Evolutionary conservation across 2,888 invertebrate genomes (phyloP).

Genomic region (Sesamia inferens): DNA sequence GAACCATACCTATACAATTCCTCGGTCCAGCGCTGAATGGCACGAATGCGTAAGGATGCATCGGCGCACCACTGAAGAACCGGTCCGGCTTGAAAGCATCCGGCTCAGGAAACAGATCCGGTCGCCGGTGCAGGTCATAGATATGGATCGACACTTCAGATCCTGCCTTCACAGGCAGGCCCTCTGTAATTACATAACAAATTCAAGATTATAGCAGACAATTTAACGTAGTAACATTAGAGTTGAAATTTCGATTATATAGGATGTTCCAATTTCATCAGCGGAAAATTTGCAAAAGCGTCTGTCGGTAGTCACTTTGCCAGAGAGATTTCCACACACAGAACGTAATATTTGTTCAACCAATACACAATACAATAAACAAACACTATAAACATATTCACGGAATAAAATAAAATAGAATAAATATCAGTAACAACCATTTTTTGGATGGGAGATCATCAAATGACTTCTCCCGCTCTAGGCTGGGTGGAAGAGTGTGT

Average conservation of each 20-base stretch:
- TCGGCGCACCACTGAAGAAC: slow-evolving; percentile 87
- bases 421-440: too few relatives aligned
- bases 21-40: slow-evolving; percentile 92
- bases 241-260: not conserved
- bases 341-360: too few relatives aligned
- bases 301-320: not conserved
- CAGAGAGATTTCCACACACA: too few relatives aligned
- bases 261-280: not conserved
- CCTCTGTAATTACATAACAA: slow-evolving; percentile 72
- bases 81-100: slow-evolving; percentile 91
- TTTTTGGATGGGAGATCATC: too few relatives aligned
- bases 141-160: slow-evolving; percentile 88
- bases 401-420: not conserved
- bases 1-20: slow-evolving; percentile 91
- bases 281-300: not conserved
- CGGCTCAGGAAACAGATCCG: slow-evolving; percentile 91
- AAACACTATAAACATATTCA: not conserved
- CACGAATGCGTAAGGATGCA: slow-evolving; percentile 91
- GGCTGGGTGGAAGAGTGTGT: too few relatives aligned
- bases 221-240: too few relatives aligned
- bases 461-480: too few relatives aligned
- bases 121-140: slow-evolving; percentile 91
- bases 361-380: not conserved
- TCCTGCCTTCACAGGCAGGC: slow-evolving; percentile 83
- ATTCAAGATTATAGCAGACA: not conserved